Percentiles rank a stretch among this genome's conserved stretches.
phyloP scores from a whole-genome alignment of 1,140 invertebrate genomes.

The Metaphire vulgaris region DNA sequence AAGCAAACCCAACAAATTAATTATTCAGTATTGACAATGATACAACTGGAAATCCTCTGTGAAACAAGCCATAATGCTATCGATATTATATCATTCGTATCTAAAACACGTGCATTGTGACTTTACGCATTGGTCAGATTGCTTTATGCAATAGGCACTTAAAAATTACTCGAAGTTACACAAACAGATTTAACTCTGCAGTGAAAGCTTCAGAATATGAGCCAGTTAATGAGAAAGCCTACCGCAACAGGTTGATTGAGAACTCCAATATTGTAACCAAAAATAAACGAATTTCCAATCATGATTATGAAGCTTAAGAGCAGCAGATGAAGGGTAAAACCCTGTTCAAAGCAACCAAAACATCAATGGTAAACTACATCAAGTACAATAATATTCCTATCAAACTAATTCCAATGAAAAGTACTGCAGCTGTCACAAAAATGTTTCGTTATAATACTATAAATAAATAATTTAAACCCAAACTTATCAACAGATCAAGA shows the following conservation, averaged over 20 bases:
- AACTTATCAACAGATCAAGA: background rate
- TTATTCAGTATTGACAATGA: too few relatives aligned
- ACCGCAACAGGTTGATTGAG: slow-evolving; percentile 82
- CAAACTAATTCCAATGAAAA: background rate
- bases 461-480: background rate
- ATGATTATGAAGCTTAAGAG: slow-evolving; percentile 6
- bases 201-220: background rate
- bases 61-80: too few relatives aligned
- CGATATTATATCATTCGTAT: too few relatives aligned
- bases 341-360: slow-evolving; percentile 7
- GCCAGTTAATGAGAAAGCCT: slow-evolving; percentile 3
- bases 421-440: too few relatives aligned
- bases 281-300: slow-evolving; percentile 82
- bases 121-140: background rate
- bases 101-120: background rate
- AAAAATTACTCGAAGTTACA: background rate
- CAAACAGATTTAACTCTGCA: background rate
- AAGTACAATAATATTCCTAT: too few relatives aligned
- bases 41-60: too few relatives aligned
- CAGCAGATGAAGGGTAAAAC: slow-evolving; percentile 5
- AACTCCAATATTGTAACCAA: slow-evolving; percentile 89
- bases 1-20: too few relatives aligned
- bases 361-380: background rate
- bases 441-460: background rate
- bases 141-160: background rate